Evolutionary conservation across 2,113 vertebrate genomes (phyloP).

Genomic region (Bettongia penicillata): DNA sequence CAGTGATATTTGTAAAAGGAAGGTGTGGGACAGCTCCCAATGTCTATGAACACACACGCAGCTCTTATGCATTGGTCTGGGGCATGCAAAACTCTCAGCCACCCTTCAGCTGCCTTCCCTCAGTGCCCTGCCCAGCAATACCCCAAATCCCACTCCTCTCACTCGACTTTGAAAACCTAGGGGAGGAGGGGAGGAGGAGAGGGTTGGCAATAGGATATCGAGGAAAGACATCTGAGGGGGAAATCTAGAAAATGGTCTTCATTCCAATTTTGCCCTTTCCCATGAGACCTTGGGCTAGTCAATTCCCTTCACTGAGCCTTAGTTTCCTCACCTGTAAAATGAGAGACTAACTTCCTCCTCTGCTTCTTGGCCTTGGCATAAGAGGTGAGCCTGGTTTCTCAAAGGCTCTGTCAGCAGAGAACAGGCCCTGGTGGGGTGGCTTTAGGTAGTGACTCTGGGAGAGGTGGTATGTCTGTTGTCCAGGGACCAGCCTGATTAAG

Average conservation of each 20-base stretch:
- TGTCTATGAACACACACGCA: not conserved
- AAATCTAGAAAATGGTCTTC: not conserved
- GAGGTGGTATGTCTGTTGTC: not conserved
- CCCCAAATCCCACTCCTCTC: not conserved
- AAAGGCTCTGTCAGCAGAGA: not conserved
- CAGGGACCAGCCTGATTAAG: not conserved
- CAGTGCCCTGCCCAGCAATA: accelerated
- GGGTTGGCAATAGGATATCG: not conserved
- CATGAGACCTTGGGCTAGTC: not conserved
- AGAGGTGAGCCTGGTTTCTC: not conserved
- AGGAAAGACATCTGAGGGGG: not conserved
- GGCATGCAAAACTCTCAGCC: not conserved
- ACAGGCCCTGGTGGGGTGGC: not conserved
- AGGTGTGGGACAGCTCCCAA: not conserved
- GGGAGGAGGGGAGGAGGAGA: not conserved
- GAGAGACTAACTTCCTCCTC: not conserved
- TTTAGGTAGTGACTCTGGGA: not conserved
- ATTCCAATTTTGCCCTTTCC: not conserved
- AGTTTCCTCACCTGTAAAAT: not conserved
- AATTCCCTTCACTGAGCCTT: not conserved
- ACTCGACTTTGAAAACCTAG: not conserved
- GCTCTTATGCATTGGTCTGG: not conserved
- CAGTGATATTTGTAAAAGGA: not conserved
- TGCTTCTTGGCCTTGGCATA: not conserved
- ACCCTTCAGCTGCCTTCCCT: not conserved